Evolutionary conservation across 2,888 invertebrate species (phyloP).

Genomic region (Orgyia antiqua): DNA sequence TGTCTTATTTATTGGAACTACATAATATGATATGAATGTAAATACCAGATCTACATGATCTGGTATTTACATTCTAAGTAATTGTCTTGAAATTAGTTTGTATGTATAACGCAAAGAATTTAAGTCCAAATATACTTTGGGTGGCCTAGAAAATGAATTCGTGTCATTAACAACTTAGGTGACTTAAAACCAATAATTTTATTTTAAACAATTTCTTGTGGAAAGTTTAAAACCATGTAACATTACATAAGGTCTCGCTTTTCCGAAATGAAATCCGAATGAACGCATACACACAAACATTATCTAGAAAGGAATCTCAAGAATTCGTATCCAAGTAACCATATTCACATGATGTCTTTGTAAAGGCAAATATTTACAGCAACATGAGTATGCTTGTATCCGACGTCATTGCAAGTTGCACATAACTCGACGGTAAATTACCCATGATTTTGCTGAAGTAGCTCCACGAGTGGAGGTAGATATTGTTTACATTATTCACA

Average conservation of each 20-base stretch:
- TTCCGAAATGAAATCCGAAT: not conserved
- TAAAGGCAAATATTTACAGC: conserved; percentile 35
- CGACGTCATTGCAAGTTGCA: conserved; percentile 10
- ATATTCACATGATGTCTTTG: conserved; percentile 26
- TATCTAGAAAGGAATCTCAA: conserved; percentile 23
- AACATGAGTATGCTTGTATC: conserved; percentile 16
- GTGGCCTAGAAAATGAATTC: no score
- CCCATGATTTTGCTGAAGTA: conserved; percentile 21
- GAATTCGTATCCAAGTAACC: conserved; percentile 38
- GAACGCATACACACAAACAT: conserved; percentile 3
- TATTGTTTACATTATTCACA: conserved; percentile 52
- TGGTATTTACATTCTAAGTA: no score
- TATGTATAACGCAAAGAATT: no score
- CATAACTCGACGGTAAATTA: conserved; percentile 14
- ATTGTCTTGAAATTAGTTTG: no score
- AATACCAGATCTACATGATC: no score
- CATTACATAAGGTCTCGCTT: not conserved
- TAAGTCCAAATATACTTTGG: no score
- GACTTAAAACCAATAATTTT: no score
- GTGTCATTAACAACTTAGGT: no score
- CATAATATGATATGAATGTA: no score
- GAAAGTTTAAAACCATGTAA: no score
- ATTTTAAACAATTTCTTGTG: no score
- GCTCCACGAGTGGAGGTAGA: conserved; percentile 19
- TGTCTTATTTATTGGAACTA: no score